Base-by-base conservation (phyloP, 30 jellyfish, hydroid and myxozoan genomes). In the Pelagia noctiluca region DNA sequence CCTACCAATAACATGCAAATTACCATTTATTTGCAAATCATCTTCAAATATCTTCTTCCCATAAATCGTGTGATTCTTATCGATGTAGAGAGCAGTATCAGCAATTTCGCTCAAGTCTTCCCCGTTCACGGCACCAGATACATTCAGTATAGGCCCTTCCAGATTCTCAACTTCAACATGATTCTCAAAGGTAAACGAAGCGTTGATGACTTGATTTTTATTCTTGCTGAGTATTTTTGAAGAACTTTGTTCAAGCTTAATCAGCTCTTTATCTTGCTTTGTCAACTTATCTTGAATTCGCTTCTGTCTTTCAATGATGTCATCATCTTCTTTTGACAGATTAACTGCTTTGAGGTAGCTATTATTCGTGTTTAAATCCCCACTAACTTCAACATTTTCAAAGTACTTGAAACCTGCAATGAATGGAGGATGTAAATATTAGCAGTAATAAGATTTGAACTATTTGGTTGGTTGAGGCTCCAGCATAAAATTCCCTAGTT, bases 361-460 rank as follows among this genome's bases (percentile, higher is more conserved):
- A n/a, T 84, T 42, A 0, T 64, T 53, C 26, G 85, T 38, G 22
- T 26, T 11, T 0, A 80, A 61, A n/a, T 75, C 89, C 5, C 77
- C 85, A 23, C 13, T 53, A 21, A 88, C 89, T 42, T 1, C 50
- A 21, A 78, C 85, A 35, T 83, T 47, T 35, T 81, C 47, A 63
- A 94, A 88, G 1, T 78, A 71, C 62, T 94, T 94, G 69, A 49
- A 67, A 8, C 91, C 99, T 94, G 57, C n/a, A n/a, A n/a, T n/a
- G n/a, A n/a, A n/a, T n/a, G n/a, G n/a, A n/a, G n/a, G n/a, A n/a
- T n/a, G n/a, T n/a, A n/a, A n/a, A n/a, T n/a, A n/a, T n/a, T n/a
- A n/a, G n/a, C n/a, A n/a, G n/a, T n/a, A n/a, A n/a, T n/a, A n/a
- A n/a, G n/a, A n/a, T n/a, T n/a, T n/a, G n/a, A n/a, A n/a, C n/a